A percentile compares a stretch with the other conserved stretches of the same genome.
These are phyloP conservation scores for Magallana gigas DNA, from an alignment of 1,140 invertebrate species.

Conservation along the genomic window DNA sequence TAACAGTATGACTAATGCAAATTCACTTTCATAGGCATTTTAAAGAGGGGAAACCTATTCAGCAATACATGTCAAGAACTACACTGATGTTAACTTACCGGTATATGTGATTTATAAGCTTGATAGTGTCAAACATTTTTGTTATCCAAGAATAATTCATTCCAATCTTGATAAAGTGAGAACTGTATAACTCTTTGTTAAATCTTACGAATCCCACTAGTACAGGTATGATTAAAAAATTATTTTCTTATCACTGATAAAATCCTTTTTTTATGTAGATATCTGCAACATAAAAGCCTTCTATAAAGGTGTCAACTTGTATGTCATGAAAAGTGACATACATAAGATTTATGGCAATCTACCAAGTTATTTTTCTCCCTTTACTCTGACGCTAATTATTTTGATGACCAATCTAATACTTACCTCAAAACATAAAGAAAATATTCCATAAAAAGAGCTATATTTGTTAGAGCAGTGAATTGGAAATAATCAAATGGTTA, in stretches of 20 bases:
- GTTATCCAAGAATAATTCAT: not conserved
- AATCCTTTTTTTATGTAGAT: constrained; percentile 4
- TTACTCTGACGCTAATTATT: constrained; percentile 23
- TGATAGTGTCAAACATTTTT: not conserved
- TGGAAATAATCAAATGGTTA: not conserved
- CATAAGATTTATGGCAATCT: not conserved
- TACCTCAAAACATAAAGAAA: not conserved
- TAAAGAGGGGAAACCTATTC: too few species aligned
- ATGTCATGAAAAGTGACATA: not conserved
- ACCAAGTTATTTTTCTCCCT: not conserved
- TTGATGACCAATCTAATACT: constrained; percentile 7
- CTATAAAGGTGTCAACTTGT: constrained; percentile 8
- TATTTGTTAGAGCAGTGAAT: not conserved
- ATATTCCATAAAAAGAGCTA: not conserved
- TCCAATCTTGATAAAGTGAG: not conserved
- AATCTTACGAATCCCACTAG: too few species aligned
- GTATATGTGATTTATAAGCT: not conserved
- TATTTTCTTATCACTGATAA: not conserved
- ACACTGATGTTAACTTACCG: not conserved
- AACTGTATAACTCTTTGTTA: not conserved
- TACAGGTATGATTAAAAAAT: too few species aligned
- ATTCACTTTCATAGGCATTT: too few species aligned
- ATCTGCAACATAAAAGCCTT: not conserved
- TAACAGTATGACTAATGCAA: too few species aligned
- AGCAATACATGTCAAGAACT: too few species aligned